These are phyloP conservation scores for Gisinianus flammeolus DNA, from an alignment of 2,888 invertebrate species.

Conservation along the genomic window DNA sequence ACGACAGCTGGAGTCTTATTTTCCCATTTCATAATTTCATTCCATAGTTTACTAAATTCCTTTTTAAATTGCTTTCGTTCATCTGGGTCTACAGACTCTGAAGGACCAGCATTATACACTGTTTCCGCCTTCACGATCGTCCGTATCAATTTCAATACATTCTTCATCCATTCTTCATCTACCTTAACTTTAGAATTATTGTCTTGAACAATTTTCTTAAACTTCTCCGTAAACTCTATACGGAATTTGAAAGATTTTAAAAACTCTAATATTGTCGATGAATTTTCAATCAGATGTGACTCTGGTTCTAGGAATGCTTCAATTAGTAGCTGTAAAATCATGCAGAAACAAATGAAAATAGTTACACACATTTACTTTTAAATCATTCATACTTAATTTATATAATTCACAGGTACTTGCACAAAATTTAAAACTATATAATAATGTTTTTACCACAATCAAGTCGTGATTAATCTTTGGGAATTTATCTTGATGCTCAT, in stretches of 20 bases:
- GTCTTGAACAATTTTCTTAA: slow-evolving; percentile 11
- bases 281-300: neutral
- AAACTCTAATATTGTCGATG: neutral
- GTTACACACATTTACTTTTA: neutral
- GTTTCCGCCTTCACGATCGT: slow-evolving; percentile 41
- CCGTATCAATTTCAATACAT: slow-evolving; percentile 43
- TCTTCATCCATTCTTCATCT: slow-evolving; percentile 46
- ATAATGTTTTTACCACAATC: slow-evolving; percentile 2
- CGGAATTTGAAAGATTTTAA: slow-evolving; percentile 3
- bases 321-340: slow-evolving; percentile 13
- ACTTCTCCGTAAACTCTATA: neutral
- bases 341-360: neutral
- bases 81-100: neutral
- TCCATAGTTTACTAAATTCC: slow-evolving; percentile 67
- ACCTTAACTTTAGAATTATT: slow-evolving; percentile 9
- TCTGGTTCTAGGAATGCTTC: slow-evolving; percentile 26
- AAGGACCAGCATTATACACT: slow-evolving; percentile 26
- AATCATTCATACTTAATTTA: neutral
- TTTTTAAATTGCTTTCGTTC: slow-evolving; percentile 48
- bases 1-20: slow-evolving; percentile 69
- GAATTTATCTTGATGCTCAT: slow-evolving; percentile 11
- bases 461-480: slow-evolving; percentile 24
- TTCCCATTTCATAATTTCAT: slow-evolving; percentile 75
- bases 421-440: too few relatives aligned
- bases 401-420: too few relatives aligned